Base-by-base conservation (phyloP, 2,797 vertebrate species). In the Artibeus jamaicensis region DNA sequence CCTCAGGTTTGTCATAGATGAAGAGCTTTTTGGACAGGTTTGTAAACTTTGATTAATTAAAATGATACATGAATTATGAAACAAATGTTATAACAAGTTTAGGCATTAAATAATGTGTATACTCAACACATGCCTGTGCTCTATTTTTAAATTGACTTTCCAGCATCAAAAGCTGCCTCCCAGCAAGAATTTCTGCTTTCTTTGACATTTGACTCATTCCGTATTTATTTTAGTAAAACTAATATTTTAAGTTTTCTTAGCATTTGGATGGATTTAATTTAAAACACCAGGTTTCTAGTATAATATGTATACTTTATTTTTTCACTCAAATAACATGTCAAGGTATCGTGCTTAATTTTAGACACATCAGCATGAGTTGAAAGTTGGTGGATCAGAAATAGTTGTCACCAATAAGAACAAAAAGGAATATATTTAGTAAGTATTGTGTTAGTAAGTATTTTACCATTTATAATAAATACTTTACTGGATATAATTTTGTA, bases 21-120 rank as follows among this genome's bases (percentile, higher is more conserved):
- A 99, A 95, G 99, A 99, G 82, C 99, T 99, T 55, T 99, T 99
- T 98, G 99, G 99, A 98, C 99, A 99, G 99, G 99, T 99, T 95
- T 81, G 98, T 98, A 86, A 78, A 86, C 71, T 89, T 71, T 67
- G 10, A 82, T 86, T 86, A 26, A 48, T 85, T 87, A 59, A 86
- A 93, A 59, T 83, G 26, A 14, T 37, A 55, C 26, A 26, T 82
- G 16, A 44, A 78, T 93, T 95, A 29, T 78, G 74, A 93, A 82
- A 78, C 24, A 48, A 71, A 46, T 71, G 11, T 70, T 76, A 2
- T 82, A 42, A 86, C 37, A 62, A 59, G 15, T 82, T 68, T 81
- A 39, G n/a, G 83, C 29, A 15, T 86, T 79, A 82, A 86, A 18
- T 68, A 62, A 55, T 57, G 8, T 1, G 1, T 15, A n/a, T 68